Conservation (phyloP, 2,113 vertebrate species). For the Dascyllus trimaculatus region DNA sequence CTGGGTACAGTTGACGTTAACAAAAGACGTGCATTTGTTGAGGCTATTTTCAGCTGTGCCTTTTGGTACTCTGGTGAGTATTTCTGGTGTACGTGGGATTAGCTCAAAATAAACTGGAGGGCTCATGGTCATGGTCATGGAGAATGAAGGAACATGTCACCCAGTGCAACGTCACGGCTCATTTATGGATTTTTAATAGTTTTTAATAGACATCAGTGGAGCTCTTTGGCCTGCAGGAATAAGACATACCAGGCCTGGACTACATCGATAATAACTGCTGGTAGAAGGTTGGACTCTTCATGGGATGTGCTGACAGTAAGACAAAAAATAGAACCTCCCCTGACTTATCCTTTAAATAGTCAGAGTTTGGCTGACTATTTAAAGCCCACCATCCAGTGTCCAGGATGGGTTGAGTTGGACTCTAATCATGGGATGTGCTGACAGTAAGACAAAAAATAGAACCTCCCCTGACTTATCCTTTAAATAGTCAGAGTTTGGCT, state of each 20-base stretch:
- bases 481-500: no score
- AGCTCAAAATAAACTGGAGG: not conserved
- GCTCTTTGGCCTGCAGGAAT: not conserved
- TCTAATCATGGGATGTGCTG: conserved; percentile 1
- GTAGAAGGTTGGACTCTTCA: not conserved
- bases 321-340: not conserved
- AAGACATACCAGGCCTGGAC: not conserved
- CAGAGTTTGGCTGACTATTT: no score
- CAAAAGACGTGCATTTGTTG: not conserved
- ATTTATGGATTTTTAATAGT: not conserved
- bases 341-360: not conserved
- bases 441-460: conserved; percentile 5
- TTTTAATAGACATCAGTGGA: not conserved
- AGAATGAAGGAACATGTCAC: not conserved
- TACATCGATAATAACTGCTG: not conserved
- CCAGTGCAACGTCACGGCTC: not conserved
- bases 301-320: conserved; percentile 6
- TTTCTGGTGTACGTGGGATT: not conserved
- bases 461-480: not conserved
- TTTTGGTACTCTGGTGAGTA: not conserved
- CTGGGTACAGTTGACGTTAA: not conserved
- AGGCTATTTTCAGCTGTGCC: no score
- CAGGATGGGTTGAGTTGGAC: no score
- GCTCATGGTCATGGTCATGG: not conserved
- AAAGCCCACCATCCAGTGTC: no score